A percentile compares a stretch with the other conserved stretches of the same genome.
phyloP scores from a whole-genome alignment of 2,888 invertebrate species.

The Hydraecia micacea region DNA sequence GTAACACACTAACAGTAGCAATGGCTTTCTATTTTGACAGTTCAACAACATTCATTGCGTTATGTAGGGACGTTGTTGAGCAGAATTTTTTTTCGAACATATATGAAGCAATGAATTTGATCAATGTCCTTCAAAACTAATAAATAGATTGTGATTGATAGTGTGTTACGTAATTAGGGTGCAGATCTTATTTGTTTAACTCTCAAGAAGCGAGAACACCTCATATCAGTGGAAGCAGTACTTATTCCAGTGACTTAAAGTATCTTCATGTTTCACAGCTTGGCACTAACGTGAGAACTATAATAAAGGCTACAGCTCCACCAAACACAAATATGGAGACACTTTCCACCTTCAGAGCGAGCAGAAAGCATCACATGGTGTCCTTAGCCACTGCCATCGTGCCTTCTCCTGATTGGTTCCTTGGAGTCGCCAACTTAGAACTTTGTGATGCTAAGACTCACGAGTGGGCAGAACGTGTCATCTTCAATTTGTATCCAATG shows the following conservation, averaged over 20 bases:
- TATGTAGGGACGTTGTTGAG: not conserved
- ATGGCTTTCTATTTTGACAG: not conserved
- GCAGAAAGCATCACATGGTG: slow-evolving; percentile 80
- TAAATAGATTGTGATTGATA: not conserved
- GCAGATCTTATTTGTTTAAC: not conserved
- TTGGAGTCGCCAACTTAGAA: slow-evolving; percentile 97
- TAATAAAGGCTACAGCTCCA: slow-evolving; percentile 84
- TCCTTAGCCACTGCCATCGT: slow-evolving; percentile 83
- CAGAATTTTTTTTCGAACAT: not conserved
- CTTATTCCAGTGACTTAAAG: not conserved
- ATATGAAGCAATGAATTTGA: not conserved
- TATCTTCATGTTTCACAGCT: slow-evolving; percentile 68
- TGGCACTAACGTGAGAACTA: slow-evolving; percentile 79
- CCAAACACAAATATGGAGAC: slow-evolving; percentile 77
- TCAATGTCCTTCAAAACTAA: not conserved
- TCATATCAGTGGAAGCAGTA: not conserved
- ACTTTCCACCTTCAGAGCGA: slow-evolving; percentile 80
- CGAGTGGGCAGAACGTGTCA: slow-evolving; percentile 94
- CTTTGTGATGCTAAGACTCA: slow-evolving; percentile 94
- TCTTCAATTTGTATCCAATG: slow-evolving; percentile 96
- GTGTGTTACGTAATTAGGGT: not conserved
- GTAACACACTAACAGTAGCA: not conserved
- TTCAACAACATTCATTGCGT: not conserved
- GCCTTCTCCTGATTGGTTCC: slow-evolving; percentile 98
- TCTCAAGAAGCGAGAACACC: not conserved